A percentile compares a stretch with the other conserved stretches of the same genome.
Evolutionary conservation across 2,888 invertebrate species (phyloP).

Genomic region (Theretra japonica): DNA sequence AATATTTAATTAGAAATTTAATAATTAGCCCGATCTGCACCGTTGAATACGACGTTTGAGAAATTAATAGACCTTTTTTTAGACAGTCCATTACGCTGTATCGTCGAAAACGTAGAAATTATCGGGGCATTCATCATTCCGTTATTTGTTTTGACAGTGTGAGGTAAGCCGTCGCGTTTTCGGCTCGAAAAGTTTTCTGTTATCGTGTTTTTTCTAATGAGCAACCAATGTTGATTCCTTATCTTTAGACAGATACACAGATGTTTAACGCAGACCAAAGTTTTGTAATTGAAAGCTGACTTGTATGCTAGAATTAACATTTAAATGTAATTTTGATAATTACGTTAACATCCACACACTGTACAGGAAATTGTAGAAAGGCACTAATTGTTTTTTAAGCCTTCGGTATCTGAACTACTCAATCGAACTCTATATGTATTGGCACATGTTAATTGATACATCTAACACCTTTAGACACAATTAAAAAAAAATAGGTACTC

Average conservation of each 20-base stretch:
- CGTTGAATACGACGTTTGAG: slow-evolving; percentile 42
- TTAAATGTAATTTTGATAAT: too few species aligned
- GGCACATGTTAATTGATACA: too few species aligned
- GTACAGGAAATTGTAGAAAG: too few species aligned
- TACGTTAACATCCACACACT: too few species aligned
- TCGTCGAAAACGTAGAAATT: slow-evolving; percentile 58
- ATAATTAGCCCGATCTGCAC: slow-evolving; percentile 69
- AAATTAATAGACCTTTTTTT: slow-evolving; percentile 36
- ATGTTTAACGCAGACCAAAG: slow-evolving; percentile 13
- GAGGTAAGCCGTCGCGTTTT: slow-evolving; percentile 32
- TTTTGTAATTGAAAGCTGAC: not conserved
- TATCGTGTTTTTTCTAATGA: slow-evolving; percentile 22
- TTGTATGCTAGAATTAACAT: too few species aligned
- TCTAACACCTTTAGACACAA: too few species aligned
- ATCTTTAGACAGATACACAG: slow-evolving; percentile 19
- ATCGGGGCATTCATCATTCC: slow-evolving; percentile 75
- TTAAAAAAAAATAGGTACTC: too few species aligned
- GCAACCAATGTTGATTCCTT: slow-evolving; percentile 22
- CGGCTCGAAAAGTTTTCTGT: slow-evolving; percentile 11
- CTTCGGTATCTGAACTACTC: too few species aligned
- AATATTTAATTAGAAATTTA: slow-evolving; percentile 75
- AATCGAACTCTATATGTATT: too few species aligned
- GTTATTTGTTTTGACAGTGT: slow-evolving; percentile 77
- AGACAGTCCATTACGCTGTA: slow-evolving; percentile 40
- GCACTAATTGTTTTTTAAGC: too few species aligned